A percentile compares a stretch with the other conserved stretches of the same genome.
Conservation (phyloP, 92 coral and sea anemone genomes). For the Paragorgia papillata region DNA sequence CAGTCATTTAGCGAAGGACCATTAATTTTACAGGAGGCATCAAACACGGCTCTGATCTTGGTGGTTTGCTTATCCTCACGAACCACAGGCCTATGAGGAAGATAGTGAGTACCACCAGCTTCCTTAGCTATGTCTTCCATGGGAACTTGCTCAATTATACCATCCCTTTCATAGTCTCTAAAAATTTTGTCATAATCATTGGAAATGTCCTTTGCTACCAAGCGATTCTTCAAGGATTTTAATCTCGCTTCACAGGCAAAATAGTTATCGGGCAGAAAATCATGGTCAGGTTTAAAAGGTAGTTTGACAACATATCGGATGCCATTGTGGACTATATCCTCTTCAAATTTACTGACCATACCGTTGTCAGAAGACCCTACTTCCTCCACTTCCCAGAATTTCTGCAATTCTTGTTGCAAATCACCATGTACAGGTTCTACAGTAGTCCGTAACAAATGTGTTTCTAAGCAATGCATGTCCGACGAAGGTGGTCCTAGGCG, state of each 20-base stretch:
- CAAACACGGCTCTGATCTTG: constrained; percentile 30
- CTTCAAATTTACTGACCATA: neutral
- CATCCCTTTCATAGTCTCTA: neutral
- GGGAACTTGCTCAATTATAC: neutral
- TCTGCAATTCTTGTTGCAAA: neutral
- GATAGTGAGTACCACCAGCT: neutral
- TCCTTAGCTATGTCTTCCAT: neutral
- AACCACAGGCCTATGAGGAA: constrained; percentile 8
- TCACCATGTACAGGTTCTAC: neutral
- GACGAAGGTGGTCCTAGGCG: neutral
- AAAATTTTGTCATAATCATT: neutral
- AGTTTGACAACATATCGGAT: neutral
- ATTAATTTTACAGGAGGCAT: constrained; percentile 13
- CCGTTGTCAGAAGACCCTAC: neutral
- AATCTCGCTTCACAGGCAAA: neutral
- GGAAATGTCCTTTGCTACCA: neutral
- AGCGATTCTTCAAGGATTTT: neutral
- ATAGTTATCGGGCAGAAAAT: constrained; percentile 4
- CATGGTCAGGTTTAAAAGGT: constrained; percentile 32
- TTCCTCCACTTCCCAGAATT: constrained; percentile 6
- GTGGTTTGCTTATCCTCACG: neutral
- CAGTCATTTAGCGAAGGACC: constrained; percentile 9
- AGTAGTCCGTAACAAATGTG: constrained; percentile 1
- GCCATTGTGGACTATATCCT: constrained; percentile 20
- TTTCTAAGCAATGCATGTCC: neutral